phyloP scores from a whole-genome alignment of 2,888 invertebrate genomes.

The Corbicula japonica region DNA sequence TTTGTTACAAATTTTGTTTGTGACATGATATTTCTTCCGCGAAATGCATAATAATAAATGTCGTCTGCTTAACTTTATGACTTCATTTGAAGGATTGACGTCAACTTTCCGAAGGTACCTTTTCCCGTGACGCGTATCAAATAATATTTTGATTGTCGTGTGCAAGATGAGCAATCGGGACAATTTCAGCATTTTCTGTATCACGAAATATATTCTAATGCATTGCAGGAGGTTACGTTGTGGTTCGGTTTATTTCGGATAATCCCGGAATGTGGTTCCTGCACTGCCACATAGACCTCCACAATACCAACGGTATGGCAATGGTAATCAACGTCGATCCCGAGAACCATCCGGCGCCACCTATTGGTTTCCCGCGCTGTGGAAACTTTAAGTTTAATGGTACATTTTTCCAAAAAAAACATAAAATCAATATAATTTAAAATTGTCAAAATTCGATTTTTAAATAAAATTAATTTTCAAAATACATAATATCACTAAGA shows the following conservation, averaged over 20 bases:
- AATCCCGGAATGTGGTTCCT: conserved; percentile 78
- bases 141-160: no score
- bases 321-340: conserved; percentile 64
- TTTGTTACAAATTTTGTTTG: no score
- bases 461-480: no score
- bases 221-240: conserved; percentile 71
- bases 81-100: background rate
- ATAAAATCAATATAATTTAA: no score
- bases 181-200: background rate
- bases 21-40: no score
- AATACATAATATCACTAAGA: no score
- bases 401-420: no score
- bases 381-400: conserved; percentile 37
- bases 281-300: conserved; percentile 76
- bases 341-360: conserved; percentile 26
- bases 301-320: conserved; percentile 76
- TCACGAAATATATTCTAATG: background rate
- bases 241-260: conserved; percentile 71
- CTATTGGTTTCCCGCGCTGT: conserved; percentile 66
- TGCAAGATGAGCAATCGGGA: background rate
- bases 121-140: no score
- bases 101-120: no score
- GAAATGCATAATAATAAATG: background rate
- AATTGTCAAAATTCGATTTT: no score
- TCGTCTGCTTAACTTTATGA: background rate